Conservation (phyloP, 2,888 invertebrate species). For the Dasysyrphus albostriatus region DNA sequence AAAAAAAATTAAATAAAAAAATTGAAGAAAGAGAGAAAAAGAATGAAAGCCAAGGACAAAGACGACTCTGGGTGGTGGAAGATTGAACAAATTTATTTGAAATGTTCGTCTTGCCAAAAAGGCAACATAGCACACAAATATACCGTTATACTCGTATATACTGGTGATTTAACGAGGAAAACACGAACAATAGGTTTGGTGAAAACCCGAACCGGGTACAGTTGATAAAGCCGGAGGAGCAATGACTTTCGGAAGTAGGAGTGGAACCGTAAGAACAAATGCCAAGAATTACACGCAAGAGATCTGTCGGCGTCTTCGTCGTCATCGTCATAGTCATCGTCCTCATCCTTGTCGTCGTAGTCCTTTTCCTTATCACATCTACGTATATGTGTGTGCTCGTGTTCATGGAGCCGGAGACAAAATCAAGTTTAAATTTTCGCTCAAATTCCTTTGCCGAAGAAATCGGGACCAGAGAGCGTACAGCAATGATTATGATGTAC, state of each 20-base stretch:
- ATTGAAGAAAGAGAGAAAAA: not conserved
- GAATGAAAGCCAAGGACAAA: slow-evolving; percentile 41
- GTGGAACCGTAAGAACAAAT: slow-evolving; percentile 50
- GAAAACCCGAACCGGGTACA: slow-evolving; percentile 58
- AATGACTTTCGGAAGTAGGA: slow-evolving; percentile 48
- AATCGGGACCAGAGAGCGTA: slow-evolving; percentile 28
- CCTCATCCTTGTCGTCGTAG: not conserved
- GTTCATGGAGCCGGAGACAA: slow-evolving; percentile 28
- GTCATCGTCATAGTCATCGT: not conserved
- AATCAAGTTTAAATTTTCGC: slow-evolving; percentile 70
- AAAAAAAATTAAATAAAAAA: slow-evolving; percentile 4
- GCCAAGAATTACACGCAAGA: slow-evolving; percentile 71
- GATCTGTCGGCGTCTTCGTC: slow-evolving; percentile 18
- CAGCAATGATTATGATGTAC: slow-evolving; percentile 37
- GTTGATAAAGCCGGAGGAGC: slow-evolving; percentile 43
- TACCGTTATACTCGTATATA: slow-evolving; percentile 18
- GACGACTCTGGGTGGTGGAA: slow-evolving; percentile 51
- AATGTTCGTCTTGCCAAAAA: slow-evolving; percentile 65
- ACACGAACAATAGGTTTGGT: slow-evolving; percentile 73
- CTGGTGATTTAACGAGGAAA: slow-evolving; percentile 69
- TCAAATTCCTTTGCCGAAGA: slow-evolving; percentile 57
- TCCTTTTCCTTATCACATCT: slow-evolving; percentile 6
- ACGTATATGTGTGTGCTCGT: not conserved
- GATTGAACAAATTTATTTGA: slow-evolving; percentile 72
- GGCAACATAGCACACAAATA: slow-evolving; percentile 36